Percentiles rank a stretch among this genome's conserved stretches.
Conservation (phyloP, 2,888 invertebrate genomes). For the Atrina japonica region DNA sequence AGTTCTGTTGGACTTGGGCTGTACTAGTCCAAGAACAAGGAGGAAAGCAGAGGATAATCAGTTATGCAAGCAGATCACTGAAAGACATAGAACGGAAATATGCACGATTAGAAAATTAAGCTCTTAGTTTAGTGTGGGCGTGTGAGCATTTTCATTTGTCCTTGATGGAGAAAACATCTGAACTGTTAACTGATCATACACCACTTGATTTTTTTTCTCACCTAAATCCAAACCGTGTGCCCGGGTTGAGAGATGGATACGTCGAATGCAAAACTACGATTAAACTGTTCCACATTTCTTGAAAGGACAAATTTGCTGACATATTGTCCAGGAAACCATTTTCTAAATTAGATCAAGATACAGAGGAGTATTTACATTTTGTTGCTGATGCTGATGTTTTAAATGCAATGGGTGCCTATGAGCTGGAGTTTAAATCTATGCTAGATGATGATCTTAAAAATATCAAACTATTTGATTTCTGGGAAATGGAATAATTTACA, state of each 20-base stretch:
- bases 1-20: conserved; percentile 42
- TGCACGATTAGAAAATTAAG: conserved; percentile 50
- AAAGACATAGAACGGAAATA: conserved; percentile 44
- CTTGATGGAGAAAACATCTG: conserved; percentile 45
- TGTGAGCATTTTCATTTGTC: conserved; percentile 56
- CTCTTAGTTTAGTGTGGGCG: conserved; percentile 53
- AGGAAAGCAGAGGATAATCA: conserved; percentile 33
- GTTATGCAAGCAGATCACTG: conserved; percentile 49
- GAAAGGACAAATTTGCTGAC: conserved; percentile 41
- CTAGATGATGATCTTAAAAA: conserved; percentile 4
- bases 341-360: background rate
- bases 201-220: conserved; percentile 58
- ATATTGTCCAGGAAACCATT: conserved; percentile 19
- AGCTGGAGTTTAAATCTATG: conserved; percentile 10
- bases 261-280: conserved; percentile 53
- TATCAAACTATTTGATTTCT: conserved; percentile 13
- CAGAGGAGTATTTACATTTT: conserved; percentile 20
- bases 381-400: conserved; percentile 4
- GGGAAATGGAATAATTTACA: conserved; percentile 34
- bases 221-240: conserved; percentile 58
- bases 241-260: conserved; percentile 61
- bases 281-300: conserved; percentile 43
- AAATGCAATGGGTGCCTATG: background rate
- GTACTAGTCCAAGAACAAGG: conserved; percentile 43
- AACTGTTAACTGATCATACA: conserved; percentile 63